A percentile compares a stretch with the other conserved stretches of the same genome.
These are phyloP conservation scores for Ennomos quercinarius DNA, from an alignment of 2,888 invertebrate species.

Conservation along the genomic window DNA sequence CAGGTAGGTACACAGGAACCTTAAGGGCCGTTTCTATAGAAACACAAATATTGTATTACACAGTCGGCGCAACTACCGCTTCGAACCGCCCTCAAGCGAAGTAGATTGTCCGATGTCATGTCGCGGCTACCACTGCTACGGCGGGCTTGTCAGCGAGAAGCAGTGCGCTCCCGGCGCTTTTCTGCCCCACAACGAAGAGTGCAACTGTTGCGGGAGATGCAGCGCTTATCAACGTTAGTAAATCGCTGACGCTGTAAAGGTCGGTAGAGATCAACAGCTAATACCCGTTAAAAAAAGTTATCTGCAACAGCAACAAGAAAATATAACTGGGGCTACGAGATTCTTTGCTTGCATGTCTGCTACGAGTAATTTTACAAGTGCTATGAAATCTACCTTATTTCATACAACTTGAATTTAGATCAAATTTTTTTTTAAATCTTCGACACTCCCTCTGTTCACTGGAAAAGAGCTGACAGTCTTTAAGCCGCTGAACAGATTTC, in stretches of 20 bases:
- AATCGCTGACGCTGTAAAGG: background rate
- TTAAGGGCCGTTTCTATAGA: too few species aligned
- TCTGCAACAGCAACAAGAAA: too few species aligned
- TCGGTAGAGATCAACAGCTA: background rate
- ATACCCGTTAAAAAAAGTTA: too few species aligned
- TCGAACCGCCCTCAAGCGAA: conserved; percentile 53
- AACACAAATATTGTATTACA: background rate
- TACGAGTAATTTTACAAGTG: background rate
- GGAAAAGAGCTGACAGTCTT: too few species aligned
- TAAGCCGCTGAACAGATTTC: too few species aligned
- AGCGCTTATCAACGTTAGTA: conserved; percentile 70
- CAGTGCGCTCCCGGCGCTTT: conserved; percentile 66
- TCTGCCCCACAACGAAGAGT: conserved; percentile 66
- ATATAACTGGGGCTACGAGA: too few species aligned
- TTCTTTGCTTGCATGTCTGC: too few species aligned
- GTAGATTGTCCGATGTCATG: conserved; percentile 69
- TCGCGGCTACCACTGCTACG: conserved; percentile 61
- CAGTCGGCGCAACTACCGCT: conserved; percentile 68
- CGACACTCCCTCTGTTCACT: too few species aligned
- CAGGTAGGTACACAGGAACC: too few species aligned
- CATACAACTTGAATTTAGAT: too few species aligned
- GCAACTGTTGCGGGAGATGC: conserved; percentile 77
- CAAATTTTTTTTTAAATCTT: too few species aligned
- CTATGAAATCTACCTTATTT: background rate
- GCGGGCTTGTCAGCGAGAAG: conserved; percentile 53